These are phyloP conservation scores for Prionailurus viverrinus DNA, from an alignment of 2,113 vertebrate species.

Conservation along the genomic window DNA sequence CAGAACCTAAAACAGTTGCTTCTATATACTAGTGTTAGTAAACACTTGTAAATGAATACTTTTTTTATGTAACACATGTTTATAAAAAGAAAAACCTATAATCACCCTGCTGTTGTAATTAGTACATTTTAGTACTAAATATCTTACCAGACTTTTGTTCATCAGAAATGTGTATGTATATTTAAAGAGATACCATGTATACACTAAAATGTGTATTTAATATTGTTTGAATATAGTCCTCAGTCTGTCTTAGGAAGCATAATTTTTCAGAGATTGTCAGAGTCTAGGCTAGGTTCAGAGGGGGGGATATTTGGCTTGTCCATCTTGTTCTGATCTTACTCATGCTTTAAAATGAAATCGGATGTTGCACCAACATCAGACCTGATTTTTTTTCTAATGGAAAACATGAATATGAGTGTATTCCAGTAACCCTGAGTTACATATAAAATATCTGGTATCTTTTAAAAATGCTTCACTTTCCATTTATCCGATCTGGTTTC, in stretches of 20 bases:
- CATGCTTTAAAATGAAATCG: neutral
- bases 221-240: neutral
- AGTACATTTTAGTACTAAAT: neutral
- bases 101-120: neutral
- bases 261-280: neutral
- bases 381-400: neutral
- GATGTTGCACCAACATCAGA: neutral
- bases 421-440: neutral
- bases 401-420: neutral
- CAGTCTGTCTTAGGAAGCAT: neutral
- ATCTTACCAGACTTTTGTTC: neutral
- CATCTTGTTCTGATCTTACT: neutral
- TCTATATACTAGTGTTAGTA: neutral
- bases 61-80: neutral
- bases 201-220: neutral
- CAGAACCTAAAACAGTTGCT: neutral
- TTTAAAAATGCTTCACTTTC: neutral
- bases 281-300: neutral
- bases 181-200: neutral
- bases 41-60: neutral
- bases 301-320: neutral
- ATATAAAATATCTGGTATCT: neutral
- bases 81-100: neutral
- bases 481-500: neutral
- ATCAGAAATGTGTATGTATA: neutral